Evolutionary conservation across 2,888 invertebrate species (phyloP), one percentile per base, ranked within the genome.

Genomic region (Morpho achilles): DNA sequence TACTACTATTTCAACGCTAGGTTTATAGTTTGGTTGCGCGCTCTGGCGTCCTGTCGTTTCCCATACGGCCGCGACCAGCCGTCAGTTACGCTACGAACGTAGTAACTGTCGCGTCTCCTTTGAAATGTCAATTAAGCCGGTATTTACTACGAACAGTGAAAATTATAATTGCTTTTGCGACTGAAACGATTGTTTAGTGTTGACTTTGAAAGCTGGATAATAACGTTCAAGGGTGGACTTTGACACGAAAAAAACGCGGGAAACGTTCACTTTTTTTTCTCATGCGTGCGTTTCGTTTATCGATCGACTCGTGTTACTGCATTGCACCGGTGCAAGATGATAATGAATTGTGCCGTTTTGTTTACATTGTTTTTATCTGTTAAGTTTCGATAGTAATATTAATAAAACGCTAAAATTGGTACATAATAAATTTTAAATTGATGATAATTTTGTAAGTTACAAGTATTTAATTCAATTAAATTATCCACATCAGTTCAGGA

Each of bases 1-100:
- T n/a, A n/a, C n/a, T n/a, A n/a, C 82, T 80, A 81, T 77, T 80
- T 72, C 69, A 82, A 82, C 71, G 83, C 82, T 84, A 84, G 84
- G 82, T 85, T 44, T 87, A 87, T 86, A 87, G 83, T 84, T 84
- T 80, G 74, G 79, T 78, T 80, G 81, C 79, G 75, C 81, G 76
- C 76, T 76, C 75, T 77, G 75, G 79, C 80, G 79, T 79, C 80
- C 80, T 72, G 79, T 72, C 76, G 77, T 77, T 76, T 77, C 67
- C 63, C 66, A 62, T 60, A 64, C 66, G 59, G 60, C 61, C 61
- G 64, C 66, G 60, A 59, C 61, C 67, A 62, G 64, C 65, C 62
- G 76, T 76, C 83, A 84, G 87, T 86, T 78, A 80, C 80, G 80
- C 82, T 77, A 76, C 79, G 82, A 75, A 69, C 82, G 79, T 79